Evolutionary conservation across 1,140 invertebrate genomes (phyloP), one percentile per base, ranked within the genome.

Genomic region (Samia ricini): DNA sequence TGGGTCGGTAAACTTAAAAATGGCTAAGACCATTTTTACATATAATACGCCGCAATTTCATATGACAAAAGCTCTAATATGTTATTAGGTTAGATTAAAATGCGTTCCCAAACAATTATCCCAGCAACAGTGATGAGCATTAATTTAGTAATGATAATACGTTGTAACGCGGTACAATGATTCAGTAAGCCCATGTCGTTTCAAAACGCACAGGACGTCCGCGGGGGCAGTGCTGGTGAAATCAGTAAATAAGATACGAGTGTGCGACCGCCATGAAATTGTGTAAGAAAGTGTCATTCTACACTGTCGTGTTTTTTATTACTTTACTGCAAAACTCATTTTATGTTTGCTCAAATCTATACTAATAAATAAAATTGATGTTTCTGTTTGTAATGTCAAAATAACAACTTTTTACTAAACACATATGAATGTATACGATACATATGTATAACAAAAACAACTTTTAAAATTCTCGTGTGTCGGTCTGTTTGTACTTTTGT

Each of bases 221-320:
- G 66, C 33, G 67, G 74, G 76, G 72, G 67, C 24, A 49, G 65
- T 68, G 65, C 33, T 49, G 54, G 76, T 63, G 76, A 78, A 78
- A 78, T 71, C 76, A 18, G 29, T 64, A 70, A 77, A 73, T 77
- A 63, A 75, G 54, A 71, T 68, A 77, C 72, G 64, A 73, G 69
- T 72, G 76, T 63, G 69, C 78, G 66, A 26, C 58, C 72, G 67
- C 74, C 82, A 77, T 85, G 77, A 82, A 79, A 83, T 85, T 83
- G 80, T 79, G 70, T 65, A 85, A 83, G 82, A 83, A 85, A 85
- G 80, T 74, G 77, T 20, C 12, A n/a, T 48, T 15, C 10, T 48
- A 48, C 2, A 15, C 12, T n/a, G 10, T 15, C 36, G 36, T n/a
- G 1, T 48, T n/a, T 15, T 42, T 15, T 42, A 42, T 15, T n/a